Base-by-base conservation (phyloP, 2,113 vertebrate species). In the Pteronura brasiliensis region DNA sequence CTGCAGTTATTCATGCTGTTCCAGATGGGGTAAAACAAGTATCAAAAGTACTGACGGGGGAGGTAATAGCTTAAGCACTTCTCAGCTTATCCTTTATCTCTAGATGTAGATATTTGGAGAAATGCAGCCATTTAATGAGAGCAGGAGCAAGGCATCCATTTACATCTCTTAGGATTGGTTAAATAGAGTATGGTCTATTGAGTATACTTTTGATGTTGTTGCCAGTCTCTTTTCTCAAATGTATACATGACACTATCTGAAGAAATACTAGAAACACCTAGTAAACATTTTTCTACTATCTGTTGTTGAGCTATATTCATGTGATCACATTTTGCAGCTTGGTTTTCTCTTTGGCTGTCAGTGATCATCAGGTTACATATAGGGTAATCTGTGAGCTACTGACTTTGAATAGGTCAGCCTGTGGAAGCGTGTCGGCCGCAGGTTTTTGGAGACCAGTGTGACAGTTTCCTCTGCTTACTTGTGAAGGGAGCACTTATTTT, bases 201-300 rank as follows among this genome's bases (percentile, higher is more conserved):
- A 96, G 95, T 97, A 69, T 81, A 97, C 98, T 98, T 98, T 98
- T 98, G 98, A 98, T 98, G 97, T 98, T 55, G 88, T 97, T 98
- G 98, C 98, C 98, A 98, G 97, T 98, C 96, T 97, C 95, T 96
- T 84, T 98, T 88, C 96, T 90, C 65, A 98, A 91, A 94, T 95
- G 97, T 93, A 93, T 96, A 98, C 61, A 47, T 98, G 98, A 98
- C 97, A 93, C 97, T 98, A 96, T 97, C 97, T 96, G 88, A 96
- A 97, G 98, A 98, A 98, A 98, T 96, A 97, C 88, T 98, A 98
- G 98, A 98, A 98, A 98, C 81, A 96, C 93, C 94, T 93, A 88
- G 94, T 97, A 98, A 97, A 98, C 97, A 98, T 96, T 98, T 97
- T 95, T 97, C 82, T 92, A 82, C 52, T 97, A 96, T 96, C 95